phyloP scores from a whole-genome alignment of 1,140 invertebrate species.

The Ridgeia piscesae region DNA sequence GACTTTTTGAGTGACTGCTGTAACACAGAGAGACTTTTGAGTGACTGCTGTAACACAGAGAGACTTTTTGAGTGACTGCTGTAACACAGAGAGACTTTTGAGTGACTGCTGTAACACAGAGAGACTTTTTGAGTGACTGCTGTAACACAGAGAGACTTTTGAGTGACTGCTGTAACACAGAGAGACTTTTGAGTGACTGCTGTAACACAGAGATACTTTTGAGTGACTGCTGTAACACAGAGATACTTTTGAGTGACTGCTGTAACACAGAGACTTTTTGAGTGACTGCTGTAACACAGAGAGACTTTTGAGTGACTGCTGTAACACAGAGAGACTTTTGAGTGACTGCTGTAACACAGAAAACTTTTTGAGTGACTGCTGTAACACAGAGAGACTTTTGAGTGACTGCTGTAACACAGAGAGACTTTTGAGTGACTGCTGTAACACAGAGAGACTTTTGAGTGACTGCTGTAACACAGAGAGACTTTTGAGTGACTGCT shows the following conservation, averaged over 20 bases:
- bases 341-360: no score
- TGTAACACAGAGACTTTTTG: constrained; percentile 7
- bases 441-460: no score
- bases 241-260: background rate
- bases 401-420: no score
- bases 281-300: background rate
- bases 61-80: background rate
- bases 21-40: constrained; percentile 17
- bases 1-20: background rate
- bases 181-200: background rate
- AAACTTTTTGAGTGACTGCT: no score
- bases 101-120: constrained; percentile 6
- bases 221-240: background rate
- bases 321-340: background rate
- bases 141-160: background rate
- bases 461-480: no score
- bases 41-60: constrained; percentile 42
- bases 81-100: constrained; percentile 35
- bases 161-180: background rate
- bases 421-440: no score
- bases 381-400: no score
- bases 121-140: constrained; percentile 4
- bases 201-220: background rate
- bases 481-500: no score
- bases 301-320: background rate